phyloP scores from a whole-genome alignment of 1,140 invertebrate species.

The Tetragonula clypearis region DNA sequence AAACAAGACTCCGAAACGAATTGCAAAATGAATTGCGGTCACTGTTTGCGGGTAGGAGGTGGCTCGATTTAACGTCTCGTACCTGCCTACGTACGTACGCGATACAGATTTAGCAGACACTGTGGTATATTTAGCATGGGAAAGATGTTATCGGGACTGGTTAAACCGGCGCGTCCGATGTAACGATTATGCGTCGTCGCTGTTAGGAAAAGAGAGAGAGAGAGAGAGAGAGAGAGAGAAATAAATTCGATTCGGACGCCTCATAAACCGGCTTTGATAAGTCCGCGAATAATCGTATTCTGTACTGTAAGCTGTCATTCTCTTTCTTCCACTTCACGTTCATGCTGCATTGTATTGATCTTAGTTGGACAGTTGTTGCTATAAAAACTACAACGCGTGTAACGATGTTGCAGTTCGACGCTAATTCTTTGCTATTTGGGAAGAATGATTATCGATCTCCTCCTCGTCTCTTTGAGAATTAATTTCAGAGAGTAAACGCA shows the following conservation, averaged over 20 bases:
- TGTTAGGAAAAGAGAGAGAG: slow-evolving; percentile 46
- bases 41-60: background rate
- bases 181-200: slow-evolving; percentile 73
- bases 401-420: no score
- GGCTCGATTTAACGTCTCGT: slow-evolving; percentile 57
- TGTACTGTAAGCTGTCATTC: background rate
- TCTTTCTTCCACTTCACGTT: background rate
- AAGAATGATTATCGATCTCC: no score
- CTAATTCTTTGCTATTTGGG: no score
- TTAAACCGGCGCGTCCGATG: slow-evolving; percentile 70
- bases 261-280: slow-evolving; percentile 74
- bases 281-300: slow-evolving; percentile 44
- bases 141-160: slow-evolving; percentile 78
- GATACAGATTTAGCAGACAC: slow-evolving; percentile 73
- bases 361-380: no score
- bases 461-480: no score
- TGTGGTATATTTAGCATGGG: slow-evolving; percentile 73
- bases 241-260: slow-evolving; percentile 70
- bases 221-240: no score
- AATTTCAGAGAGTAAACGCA: no score
- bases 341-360: no score
- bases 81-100: slow-evolving; percentile 5
- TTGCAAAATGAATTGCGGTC: background rate
- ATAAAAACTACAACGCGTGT: no score
- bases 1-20: slow-evolving; percentile 23